phyloP scores from a whole-genome alignment of 2,888 invertebrate species.

The Cataglyphis albicans region DNA sequence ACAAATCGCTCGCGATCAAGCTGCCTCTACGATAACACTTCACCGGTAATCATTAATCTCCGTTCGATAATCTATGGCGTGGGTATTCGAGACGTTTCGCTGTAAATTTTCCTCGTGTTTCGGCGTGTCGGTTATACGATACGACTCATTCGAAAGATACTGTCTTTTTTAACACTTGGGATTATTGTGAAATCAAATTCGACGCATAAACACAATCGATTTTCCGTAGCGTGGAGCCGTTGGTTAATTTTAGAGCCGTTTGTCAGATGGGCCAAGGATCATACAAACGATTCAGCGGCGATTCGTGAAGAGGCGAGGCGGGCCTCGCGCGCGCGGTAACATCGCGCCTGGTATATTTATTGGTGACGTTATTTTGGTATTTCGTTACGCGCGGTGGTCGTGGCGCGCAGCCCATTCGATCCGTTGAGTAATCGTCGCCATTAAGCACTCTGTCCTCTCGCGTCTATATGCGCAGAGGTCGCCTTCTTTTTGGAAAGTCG shows the following conservation, averaged over 20 bases:
- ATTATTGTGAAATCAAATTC: not conserved
- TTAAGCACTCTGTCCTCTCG: conserved; percentile 84
- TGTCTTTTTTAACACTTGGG: not conserved
- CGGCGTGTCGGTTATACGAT: not conserved
- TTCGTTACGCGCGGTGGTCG: conserved; percentile 81
- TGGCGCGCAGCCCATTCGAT: conserved; percentile 84
- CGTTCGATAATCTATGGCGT: conserved; percentile 33
- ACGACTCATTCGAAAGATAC: not conserved
- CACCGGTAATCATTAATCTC: conserved; percentile 38
- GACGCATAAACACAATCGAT: not conserved
- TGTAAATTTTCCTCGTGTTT: not conserved
- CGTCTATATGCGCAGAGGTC: conserved; percentile 60
- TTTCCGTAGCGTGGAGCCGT: conserved; percentile 4
- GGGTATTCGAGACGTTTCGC: conserved; percentile 6
- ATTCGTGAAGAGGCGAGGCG: conserved; percentile 63
- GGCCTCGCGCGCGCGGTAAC: conserved; percentile 62
- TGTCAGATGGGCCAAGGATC: conserved; percentile 74
- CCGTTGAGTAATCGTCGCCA: conserved; percentile 85
- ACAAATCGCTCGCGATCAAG: conserved; percentile 64
- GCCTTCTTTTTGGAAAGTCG: conserved; percentile 72
- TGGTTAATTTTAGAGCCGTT: conserved; percentile 85
- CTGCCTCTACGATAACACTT: conserved; percentile 67
- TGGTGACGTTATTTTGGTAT: conserved; percentile 86
- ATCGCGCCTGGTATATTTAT: conserved; percentile 82
- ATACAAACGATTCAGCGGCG: conserved; percentile 25